Evolutionary conservation across 1,140 invertebrate species (phyloP).

Genomic region (Tetragnatha versicolor): DNA sequence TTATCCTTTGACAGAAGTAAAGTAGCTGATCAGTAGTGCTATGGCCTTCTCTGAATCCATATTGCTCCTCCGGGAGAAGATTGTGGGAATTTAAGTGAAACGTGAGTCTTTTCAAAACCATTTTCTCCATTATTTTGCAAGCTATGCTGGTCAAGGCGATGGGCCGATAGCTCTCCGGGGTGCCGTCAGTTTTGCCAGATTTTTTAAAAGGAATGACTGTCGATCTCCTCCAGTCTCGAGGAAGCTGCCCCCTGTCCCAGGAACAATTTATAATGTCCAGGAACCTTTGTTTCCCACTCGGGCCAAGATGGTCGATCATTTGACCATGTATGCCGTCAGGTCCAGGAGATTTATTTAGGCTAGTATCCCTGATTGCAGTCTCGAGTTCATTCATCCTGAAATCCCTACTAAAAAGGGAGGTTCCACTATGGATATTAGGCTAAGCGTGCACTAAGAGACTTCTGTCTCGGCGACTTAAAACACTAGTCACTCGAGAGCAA

Average conservation of each 20-base stretch:
- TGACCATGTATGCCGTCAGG: neutral
- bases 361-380: slow-evolving; percentile 11
- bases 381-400: too few species aligned
- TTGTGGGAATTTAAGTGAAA: neutral
- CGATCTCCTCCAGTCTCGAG: neutral
- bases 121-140: slow-evolving; percentile 10
- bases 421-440: too few species aligned
- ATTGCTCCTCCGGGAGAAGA: neutral
- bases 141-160: neutral
- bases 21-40: neutral
- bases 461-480: too few species aligned
- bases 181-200: neutral
- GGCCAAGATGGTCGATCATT: neutral
- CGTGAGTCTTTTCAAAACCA: neutral
- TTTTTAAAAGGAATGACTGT: neutral
- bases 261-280: slow-evolving; percentile 9
- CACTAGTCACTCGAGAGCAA: too few species aligned
- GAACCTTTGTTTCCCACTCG: neutral
- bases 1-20: neutral
- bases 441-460: too few species aligned
- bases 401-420: too few species aligned
- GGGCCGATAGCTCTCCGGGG: neutral
- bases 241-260: neutral
- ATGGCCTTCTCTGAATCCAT: neutral
- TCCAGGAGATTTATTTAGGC: neutral